Base-by-base conservation (phyloP, 2,888 invertebrate species). In the Sminthurides aquaticus region DNA sequence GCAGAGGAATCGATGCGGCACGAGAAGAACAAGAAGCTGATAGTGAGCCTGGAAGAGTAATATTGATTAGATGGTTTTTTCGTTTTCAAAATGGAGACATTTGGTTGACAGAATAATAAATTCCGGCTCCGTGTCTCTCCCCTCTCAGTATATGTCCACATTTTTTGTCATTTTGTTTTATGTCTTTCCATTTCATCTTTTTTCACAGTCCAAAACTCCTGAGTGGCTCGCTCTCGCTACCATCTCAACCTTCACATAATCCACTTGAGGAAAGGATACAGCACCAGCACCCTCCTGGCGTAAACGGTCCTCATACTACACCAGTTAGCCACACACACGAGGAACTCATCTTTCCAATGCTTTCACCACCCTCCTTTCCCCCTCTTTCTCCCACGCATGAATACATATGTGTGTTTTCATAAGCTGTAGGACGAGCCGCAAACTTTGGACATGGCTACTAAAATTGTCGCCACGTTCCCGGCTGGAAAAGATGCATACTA, bases 41-140 rank as follows among this genome's bases (percentile, higher is more conserved):
- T 34, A 34, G 18, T 18, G 5, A 20, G 3, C 49, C 60, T 60
- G 20, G 20, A 67, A 65, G 61, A 65, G 67, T 71, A 67, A 70
- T 73, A 73, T 73, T 71, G 73, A 73, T 71, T 70, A 70, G 70
- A 66, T 66, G 67, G 68, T 68, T 73, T 70, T 71, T 70, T 69
- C 67, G 26, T 71, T 71, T 70, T 66, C 68, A 69, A 68, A 64
- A 59, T 57, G 3, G 66, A 64, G 64, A 66, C 68, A 67, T 65
- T 65, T 60, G 67, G 68, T 69, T 71, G 73, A 71, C 73, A 73
- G 71, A 67, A 73, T 73, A 73, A 71, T 69, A 71, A 71, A 73
- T 71, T 69, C 70, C 70, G 58, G 66, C 68, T 65, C 64, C 68
- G 66, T 69, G 67, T 69, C 68, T 68, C 67, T 70, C 61, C 69